Evolutionary conservation across 1,140 invertebrate species (phyloP).

Genomic region (Triops longicaudatus): DNA sequence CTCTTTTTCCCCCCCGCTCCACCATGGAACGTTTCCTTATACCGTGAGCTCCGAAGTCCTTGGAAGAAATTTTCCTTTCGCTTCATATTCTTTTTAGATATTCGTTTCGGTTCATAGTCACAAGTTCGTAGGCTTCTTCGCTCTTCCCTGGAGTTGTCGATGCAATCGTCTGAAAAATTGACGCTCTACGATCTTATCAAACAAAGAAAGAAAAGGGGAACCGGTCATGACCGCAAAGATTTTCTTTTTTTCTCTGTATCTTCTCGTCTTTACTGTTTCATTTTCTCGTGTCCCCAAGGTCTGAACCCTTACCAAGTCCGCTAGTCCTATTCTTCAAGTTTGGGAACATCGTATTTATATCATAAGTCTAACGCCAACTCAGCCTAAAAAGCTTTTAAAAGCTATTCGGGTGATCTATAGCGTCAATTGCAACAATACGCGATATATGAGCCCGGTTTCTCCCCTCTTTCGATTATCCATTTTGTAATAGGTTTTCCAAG

Average conservation of each 20-base stretch:
- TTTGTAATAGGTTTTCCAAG: no score
- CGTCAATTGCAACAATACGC: no score
- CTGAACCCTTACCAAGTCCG: no score
- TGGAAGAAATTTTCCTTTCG: background rate
- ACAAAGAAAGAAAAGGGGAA: background rate
- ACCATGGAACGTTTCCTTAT: background rate
- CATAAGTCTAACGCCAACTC: no score
- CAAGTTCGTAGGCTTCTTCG: background rate
- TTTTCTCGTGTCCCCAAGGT: no score
- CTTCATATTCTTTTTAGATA: background rate
- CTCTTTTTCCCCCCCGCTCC: background rate
- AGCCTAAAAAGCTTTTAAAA: no score
- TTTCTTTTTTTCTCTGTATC: background rate
- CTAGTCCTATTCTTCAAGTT: no score
- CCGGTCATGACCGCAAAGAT: slow-evolving; percentile 1
- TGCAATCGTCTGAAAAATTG: slow-evolving; percentile 2
- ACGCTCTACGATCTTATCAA: background rate
- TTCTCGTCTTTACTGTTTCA: background rate
- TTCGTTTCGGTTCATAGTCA: background rate
- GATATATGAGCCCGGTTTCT: no score
- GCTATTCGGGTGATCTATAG: no score
- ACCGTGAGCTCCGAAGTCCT: background rate
- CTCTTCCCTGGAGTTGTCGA: slow-evolving; percentile 3
- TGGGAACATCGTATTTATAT: no score
- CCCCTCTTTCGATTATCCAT: no score